Evolutionary conservation across 2,888 invertebrate species (phyloP), one percentile per base, ranked within the genome.

Genomic region (Drosophila emarginata): DNA sequence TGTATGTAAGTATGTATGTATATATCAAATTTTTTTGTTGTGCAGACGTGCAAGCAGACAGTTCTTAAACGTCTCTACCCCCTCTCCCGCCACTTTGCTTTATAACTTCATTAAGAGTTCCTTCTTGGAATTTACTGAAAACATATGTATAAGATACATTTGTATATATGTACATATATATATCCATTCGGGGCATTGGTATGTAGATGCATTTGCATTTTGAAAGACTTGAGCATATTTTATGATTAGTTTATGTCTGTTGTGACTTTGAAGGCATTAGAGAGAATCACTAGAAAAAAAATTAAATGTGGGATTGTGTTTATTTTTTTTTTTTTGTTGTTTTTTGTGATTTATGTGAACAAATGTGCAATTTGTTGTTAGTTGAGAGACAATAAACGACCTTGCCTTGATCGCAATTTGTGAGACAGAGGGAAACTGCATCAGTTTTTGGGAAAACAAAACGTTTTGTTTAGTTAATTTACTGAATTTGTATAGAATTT

Each of bases 321-420:
- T 7, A 2, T 9, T 59, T 64, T 53, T 21, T 52, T 59, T 69
- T n/a, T 9, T 11, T 51, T 64, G 4, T 6, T 6, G 5, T 70
- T 53, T 68, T 67, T 66, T 60, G 36, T 83, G 83, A 80, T 80
- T 83, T 80, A 86, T 86, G 54, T 67, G 52, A 63, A 67, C 86
- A 80, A 80, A 77, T 86, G 80, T 67, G 79, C 80, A 77, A 77
- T 79, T 85, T 75, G 85, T 65, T 54, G 28, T 4, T 15, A 37
- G 12, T n/a, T 23, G 37, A 75, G 37, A 75, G 54, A 75, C 67
- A 72, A 67, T 66, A 37, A 40, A 45, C 77, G 77, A 70, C 79
- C 79, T 80, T 81, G 79, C 50, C 61, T 52, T 39, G 62, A 39
- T 21, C 18, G 45, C 45, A 45, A 45, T 45, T 45, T 45, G 45